Evolutionary conservation across 30 jellyfish, hydroid and myxozoan species (phyloP), one percentile per base, ranked within the genome.

Genomic region (Rhopilema esculentum): DNA sequence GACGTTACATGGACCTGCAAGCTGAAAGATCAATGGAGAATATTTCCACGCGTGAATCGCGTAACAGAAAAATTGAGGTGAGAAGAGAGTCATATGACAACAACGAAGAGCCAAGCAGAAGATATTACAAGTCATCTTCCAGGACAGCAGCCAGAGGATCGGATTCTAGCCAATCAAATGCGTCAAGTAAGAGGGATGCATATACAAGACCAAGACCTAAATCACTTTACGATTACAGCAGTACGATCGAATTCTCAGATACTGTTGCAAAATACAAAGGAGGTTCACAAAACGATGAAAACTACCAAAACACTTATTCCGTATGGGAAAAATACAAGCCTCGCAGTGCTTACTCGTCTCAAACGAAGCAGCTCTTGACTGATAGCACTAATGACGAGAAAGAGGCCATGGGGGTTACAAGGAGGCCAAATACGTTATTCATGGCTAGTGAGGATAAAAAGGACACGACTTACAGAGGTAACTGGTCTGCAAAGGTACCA

Each of bases 401-500:
- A 63, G 71, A 28, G 53, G 69, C 50, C 31, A 65, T 31, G 16
- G 76, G 75, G 31, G 27, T 18, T 23, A 29, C 69, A 75, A 74
- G 70, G 24, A 69, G 94, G 28, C 94, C 94, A 33, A 73, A 30
- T 69, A 66, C 94, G 21, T 19, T 85, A 77, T 85, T 73, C 68
- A 29, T 85, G 94, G 83, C 31, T 75, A 88, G 74, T 6, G 85
- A 75, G 16, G 57, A 40, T 40, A 74, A 75, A 50, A 66, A 85
- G 4, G 79, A 61, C 8, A 73, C 80, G 19, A 82, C 94, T 20
- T 85, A 85, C 72, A 62, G 94, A 31, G 94, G 94, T 4, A 73
- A 26, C 63, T 85, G 94, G 94, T 85, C 94, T 51, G 94, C 66
- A 29, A 30, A 24, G 7, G 94, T 85, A 21, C 94, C 94, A 1